Evolutionary conservation across 2,113 vertebrate genomes (phyloP).

Genomic region (Phalacrocorax brasilianus): DNA sequence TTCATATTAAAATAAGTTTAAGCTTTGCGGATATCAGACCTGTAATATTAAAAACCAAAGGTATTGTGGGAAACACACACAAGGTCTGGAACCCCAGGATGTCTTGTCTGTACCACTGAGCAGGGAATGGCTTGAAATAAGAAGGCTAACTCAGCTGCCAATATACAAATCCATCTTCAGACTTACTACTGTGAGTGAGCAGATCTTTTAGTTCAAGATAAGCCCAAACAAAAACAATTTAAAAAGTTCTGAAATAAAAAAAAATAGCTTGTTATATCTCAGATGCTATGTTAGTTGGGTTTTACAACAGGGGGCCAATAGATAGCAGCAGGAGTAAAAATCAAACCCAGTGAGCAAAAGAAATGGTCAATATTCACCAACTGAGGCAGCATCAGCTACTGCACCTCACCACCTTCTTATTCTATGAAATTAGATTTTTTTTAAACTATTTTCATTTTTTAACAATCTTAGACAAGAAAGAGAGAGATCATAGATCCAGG

Average conservation of each 20-base stretch:
- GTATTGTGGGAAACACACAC: not conserved
- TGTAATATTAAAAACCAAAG: not conserved
- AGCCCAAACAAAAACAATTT: not conserved
- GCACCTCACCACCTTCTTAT: not conserved
- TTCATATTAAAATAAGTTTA: not conserved
- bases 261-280: not conserved
- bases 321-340: not conserved
- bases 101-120: not conserved
- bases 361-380: not conserved
- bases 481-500: not conserved
- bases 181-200: not conserved
- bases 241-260: not conserved
- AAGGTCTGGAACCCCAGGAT: not conserved
- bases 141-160: not conserved
- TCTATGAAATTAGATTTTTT: not conserved
- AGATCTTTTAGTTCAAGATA: not conserved
- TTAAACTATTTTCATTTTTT: not conserved
- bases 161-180: not conserved
- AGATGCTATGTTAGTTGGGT: not conserved
- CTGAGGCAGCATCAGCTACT: not conserved
- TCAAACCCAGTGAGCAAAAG: not conserved
- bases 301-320: not conserved
- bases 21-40: not conserved
- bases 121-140: not conserved
- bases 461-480: not conserved